Conservation (phyloP, 1,140 invertebrate genomes). For the silkworm (Bombyx mori) region ASM3026992v2 NC_085112.1:7082001-7082500, state of each 20-base stretch:
- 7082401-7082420: neutral
- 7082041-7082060: too few species aligned
- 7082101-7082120: constrained; percentile 26
- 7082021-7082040: too few species aligned
- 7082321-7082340: constrained; percentile 47
- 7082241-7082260: neutral
- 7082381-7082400: constrained; percentile 1
- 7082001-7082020: too few species aligned
- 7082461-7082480: too few species aligned
- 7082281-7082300: constrained; percentile 36
- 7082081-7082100: too few species aligned
- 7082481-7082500: too few species aligned
- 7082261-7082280: constrained; percentile 2
- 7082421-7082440: neutral
- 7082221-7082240: constrained; percentile 7
- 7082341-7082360: constrained; percentile 43
- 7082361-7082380: constrained; percentile 29
- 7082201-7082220: constrained; percentile 46
- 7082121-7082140: constrained; percentile 56
- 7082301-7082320: constrained; percentile 53
- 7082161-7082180: constrained; percentile 28
- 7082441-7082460: too few species aligned
- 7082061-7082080: too few species aligned
- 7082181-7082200: constrained; percentile 44
- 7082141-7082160: constrained; percentile 42